These are phyloP conservation scores for Lasioglossum lativentre DNA, from an alignment of 2,888 invertebrate genomes.

Conservation along the genomic window DNA sequence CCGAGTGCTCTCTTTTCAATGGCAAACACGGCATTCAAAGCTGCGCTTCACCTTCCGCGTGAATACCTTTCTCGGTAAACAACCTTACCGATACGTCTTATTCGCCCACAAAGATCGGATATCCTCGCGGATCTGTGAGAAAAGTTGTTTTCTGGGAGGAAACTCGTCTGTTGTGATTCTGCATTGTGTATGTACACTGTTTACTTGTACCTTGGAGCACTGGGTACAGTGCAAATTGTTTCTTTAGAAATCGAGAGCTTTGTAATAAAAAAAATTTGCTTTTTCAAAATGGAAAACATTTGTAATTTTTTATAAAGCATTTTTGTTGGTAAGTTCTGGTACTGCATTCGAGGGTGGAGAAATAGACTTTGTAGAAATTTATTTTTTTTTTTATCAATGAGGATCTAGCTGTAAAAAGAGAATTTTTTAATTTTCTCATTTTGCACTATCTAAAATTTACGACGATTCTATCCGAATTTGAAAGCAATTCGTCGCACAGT, in stretches of 20 bases:
- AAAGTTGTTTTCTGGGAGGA: not conserved
- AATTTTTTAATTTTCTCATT: not conserved
- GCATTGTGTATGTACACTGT: not conserved
- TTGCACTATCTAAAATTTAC: not conserved
- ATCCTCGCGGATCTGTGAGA: not conserved
- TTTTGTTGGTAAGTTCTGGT: not conserved
- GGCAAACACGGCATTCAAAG: not conserved
- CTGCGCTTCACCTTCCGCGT: not conserved
- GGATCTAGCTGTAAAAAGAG: too few relatives aligned
- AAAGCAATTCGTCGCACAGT: not conserved
- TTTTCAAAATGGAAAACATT: not conserved
- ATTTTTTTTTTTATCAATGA: too few relatives aligned
- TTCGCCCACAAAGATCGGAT: constrained; percentile 30
- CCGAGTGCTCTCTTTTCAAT: constrained; percentile 25
- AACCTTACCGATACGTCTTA: constrained; percentile 51
- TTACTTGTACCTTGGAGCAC: not conserved
- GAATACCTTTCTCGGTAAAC: constrained; percentile 36
- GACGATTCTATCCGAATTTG: not conserved
- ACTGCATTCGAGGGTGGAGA: not conserved
- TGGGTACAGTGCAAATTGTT: not conserved
- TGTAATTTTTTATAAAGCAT: not conserved
- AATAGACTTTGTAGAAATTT: too few relatives aligned
- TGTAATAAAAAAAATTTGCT: not conserved
- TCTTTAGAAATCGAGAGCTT: not conserved
- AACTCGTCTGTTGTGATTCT: not conserved